Conservation (phyloP, 2,888 invertebrate genomes). For the Lapara coniferarum region DNA sequence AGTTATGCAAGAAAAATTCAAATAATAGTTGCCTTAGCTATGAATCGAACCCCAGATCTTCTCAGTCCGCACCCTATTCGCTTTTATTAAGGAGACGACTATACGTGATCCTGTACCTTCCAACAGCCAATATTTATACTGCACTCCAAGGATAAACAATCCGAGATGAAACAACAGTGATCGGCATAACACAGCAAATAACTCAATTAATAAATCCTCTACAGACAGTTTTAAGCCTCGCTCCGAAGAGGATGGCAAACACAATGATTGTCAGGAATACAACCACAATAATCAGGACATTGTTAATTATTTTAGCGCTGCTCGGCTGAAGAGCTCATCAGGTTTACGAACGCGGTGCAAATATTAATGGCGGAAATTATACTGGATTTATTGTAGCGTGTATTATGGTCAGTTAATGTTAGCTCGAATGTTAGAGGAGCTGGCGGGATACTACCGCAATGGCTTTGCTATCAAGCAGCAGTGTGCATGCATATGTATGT, state of each 20-base stretch:
- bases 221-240: slow-evolving; percentile 1
- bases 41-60: too few relatives aligned
- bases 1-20: too few relatives aligned
- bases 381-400: neutral
- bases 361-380: neutral
- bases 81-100: too few relatives aligned
- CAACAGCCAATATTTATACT: neutral
- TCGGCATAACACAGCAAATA: slow-evolving; percentile 9
- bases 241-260: slow-evolving; percentile 12
- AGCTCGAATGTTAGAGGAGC: too few relatives aligned
- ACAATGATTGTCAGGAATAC: slow-evolving; percentile 27
- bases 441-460: too few relatives aligned
- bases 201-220: neutral
- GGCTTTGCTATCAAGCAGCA: too few relatives aligned
- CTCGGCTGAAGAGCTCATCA: slow-evolving; percentile 49
- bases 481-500: too few relatives aligned
- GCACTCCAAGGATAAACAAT: neutral
- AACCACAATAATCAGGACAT: slow-evolving; percentile 44
- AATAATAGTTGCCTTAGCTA: too few relatives aligned
- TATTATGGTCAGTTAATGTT: too few relatives aligned
- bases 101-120: too few relatives aligned
- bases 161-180: neutral
- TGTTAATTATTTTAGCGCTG: slow-evolving; percentile 55
- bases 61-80: too few relatives aligned
- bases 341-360: slow-evolving; percentile 40